Percentiles rank a stretch among this genome's conserved stretches.
These are phyloP conservation scores for human (Homo sapiens) DNA, from an alignment of 2,113 vertebrate species.

Conservation along the genomic window DNA sequence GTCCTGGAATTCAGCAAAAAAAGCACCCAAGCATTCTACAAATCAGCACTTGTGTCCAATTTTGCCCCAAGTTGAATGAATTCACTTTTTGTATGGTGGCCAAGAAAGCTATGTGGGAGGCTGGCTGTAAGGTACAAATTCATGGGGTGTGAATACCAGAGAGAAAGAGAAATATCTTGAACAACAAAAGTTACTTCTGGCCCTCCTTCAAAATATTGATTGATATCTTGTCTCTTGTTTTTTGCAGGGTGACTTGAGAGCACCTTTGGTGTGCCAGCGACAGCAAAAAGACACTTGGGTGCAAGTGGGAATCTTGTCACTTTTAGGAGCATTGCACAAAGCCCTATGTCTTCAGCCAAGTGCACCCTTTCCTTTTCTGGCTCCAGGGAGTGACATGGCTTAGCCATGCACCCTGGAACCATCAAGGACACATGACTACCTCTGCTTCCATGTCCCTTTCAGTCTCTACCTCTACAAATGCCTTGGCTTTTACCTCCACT, in stretches of 20 bases:
- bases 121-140: constrained; percentile 44
- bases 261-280: constrained; percentile 57
- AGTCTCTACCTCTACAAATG: too few species aligned
- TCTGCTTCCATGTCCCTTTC: too few species aligned
- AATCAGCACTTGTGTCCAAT: too few species aligned
- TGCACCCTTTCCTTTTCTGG: background rate
- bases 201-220: background rate
- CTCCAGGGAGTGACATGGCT: too few species aligned
- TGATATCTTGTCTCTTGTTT: background rate
- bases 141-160: background rate
- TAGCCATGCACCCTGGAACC: too few species aligned
- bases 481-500: too few species aligned
- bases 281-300: constrained; percentile 53
- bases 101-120: constrained; percentile 24
- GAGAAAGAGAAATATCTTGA: background rate
- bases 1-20: background rate
- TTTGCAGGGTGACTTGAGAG: constrained; percentile 62
- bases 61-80: too few species aligned
- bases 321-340: constrained; percentile 59
- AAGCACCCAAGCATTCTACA: too few species aligned
- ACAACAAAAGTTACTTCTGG: background rate
- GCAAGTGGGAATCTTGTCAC: constrained; percentile 56
- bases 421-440: too few species aligned
- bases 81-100: background rate
- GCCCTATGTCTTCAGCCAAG: constrained; percentile 55